A percentile compares a stretch with the other conserved stretches of the same genome.
Evolutionary conservation across 1,140 invertebrate genomes (phyloP).

Genomic region (Penaeus chinensis): DNA sequence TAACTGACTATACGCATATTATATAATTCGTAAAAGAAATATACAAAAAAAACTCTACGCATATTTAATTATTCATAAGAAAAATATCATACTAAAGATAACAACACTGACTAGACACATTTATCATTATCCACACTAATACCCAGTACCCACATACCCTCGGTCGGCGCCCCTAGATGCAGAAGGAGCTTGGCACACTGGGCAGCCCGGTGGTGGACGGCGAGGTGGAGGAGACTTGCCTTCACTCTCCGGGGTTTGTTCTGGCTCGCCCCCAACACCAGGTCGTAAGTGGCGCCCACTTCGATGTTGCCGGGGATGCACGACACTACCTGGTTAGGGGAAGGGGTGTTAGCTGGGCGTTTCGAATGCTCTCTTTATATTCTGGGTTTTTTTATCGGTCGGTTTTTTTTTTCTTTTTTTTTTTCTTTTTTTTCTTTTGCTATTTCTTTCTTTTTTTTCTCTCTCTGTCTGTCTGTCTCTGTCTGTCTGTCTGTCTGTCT

Average conservation of each 20-base stretch:
- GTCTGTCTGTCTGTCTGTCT: too few relatives aligned
- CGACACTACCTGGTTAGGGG: slow-evolving; percentile 25
- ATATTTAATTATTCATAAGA: too few relatives aligned
- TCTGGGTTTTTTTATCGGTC: too few relatives aligned
- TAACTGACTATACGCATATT: too few relatives aligned
- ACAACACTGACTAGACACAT: neutral
- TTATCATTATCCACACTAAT: neutral
- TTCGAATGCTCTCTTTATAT: too few relatives aligned
- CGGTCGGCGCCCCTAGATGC: slow-evolving; percentile 26
- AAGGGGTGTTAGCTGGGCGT: neutral
- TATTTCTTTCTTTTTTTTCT: too few relatives aligned
- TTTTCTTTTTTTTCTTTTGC: too few relatives aligned
- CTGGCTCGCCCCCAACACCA: slow-evolving; percentile 14
- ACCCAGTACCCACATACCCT: slow-evolving; percentile 17
- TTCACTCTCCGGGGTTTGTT: neutral
- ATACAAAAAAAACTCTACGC: too few relatives aligned
- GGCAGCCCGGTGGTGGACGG: slow-evolving; percentile 31
- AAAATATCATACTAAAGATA: too few relatives aligned
- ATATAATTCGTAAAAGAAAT: too few relatives aligned
- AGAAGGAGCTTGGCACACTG: slow-evolving; percentile 49
- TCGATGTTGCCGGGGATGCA: slow-evolving; percentile 50
- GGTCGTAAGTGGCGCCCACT: slow-evolving; percentile 29
- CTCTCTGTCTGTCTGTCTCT: too few relatives aligned
- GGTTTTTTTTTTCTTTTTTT: too few relatives aligned
- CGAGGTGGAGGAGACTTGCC: slow-evolving; percentile 32